Percentiles rank a stretch among this genome's conserved stretches.
Evolutionary conservation across 2,113 vertebrate genomes (phyloP).

Genomic region (Limanda limanda): DNA sequence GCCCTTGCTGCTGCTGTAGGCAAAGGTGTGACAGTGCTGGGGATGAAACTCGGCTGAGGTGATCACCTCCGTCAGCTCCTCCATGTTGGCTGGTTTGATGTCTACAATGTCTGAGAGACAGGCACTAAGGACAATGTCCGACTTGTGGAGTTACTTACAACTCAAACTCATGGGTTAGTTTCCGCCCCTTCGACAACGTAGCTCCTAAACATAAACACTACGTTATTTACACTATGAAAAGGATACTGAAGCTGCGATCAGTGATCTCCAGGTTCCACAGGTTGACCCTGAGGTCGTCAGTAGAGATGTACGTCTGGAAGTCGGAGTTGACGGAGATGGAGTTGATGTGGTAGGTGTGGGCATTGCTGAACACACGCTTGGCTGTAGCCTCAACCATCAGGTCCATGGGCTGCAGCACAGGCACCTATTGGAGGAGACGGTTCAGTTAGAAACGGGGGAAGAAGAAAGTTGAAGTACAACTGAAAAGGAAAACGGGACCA

Average conservation of each 20-base stretch:
- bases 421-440: constrained; percentile 80
- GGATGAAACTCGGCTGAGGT: constrained; percentile 95
- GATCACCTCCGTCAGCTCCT: constrained; percentile 97
- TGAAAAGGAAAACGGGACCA: not conserved
- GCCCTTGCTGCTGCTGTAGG: constrained; percentile 98
- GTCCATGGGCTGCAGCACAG: constrained; percentile 95
- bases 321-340: constrained; percentile 98
- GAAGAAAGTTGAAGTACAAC: not conserved
- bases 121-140: constrained; percentile 69
- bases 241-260: constrained; percentile 98
- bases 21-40: constrained; percentile 95
- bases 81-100: constrained; percentile 97
- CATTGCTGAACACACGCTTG: constrained; percentile 92
- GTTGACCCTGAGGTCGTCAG: constrained; percentile 95
- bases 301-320: constrained; percentile 97
- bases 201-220: not conserved
- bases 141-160: not conserved
- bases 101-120: constrained; percentile 92
- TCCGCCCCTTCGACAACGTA: not conserved
- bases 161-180: no score
- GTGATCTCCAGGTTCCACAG: constrained; percentile 98
- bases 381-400: constrained; percentile 97
- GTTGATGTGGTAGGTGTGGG: constrained; percentile 98
- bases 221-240: constrained; percentile 47
- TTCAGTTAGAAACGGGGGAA: not conserved